Evolutionary conservation across 2,888 invertebrate genomes (phyloP), one percentile per base, ranked within the genome.

Genomic region (Apotomis betuletana): DNA sequence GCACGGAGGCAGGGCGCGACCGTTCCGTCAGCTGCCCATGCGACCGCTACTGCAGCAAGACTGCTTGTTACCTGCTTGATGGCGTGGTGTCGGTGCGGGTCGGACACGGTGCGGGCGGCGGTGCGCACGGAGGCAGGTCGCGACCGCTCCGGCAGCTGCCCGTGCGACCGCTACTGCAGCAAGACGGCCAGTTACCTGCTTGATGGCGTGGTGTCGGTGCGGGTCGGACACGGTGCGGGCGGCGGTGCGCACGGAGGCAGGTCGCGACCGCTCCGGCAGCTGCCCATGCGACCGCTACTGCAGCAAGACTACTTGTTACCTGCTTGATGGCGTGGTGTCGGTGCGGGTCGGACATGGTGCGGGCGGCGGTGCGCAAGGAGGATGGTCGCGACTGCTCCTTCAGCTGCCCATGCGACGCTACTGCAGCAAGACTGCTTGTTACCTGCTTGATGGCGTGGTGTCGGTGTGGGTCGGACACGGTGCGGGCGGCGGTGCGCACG

Each of bases 21-120:
- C 93, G 91, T 89, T 92, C 92, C 87, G 93, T 91, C 81, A 94
- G 86, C 93, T 94, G 90, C 93, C 93, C 93, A 94, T 92, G 76
- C 89, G 87, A 74, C 74, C 76, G 70, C 67, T n/a, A 27, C 27
- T 27, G 27, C 4, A 6, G 41, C 41, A 41, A 41, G 27, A 41
- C 6, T 41, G 5, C 41, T 9, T 61, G 44, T 46, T 76, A 91
- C 91, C 86, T 90, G 90, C 52, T 87, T 81, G 67, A 87, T 78
- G 5, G 88, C 77, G 51, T 89, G 87, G 78, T 93, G 85, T 4
- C 93, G 85, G 73, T 92, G 90, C n/a, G 92, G 92, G 78, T 92
- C 91, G 76, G 92, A 90, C 59, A 88, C 85, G 81, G 93, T 91
- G 72, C 92, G 87, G 70, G 87, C n/a, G 74, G 90, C 90, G 75